These are phyloP conservation scores for Antigone vipio DNA, from an alignment of 2,113 vertebrate species.

Conservation along the genomic window DNA sequence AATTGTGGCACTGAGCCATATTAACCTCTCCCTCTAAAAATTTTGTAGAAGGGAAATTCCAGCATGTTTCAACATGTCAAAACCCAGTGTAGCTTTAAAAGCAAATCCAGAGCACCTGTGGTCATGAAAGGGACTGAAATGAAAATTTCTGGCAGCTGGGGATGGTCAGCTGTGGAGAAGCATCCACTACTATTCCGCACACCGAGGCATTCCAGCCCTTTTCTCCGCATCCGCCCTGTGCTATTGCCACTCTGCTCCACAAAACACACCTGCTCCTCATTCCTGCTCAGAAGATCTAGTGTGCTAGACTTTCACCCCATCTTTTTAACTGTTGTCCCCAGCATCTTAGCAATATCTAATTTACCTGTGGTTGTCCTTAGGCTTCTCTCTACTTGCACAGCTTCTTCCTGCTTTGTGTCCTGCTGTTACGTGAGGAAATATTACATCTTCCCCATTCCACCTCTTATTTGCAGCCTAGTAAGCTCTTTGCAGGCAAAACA, in stretches of 20 bases:
- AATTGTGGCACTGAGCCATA: slow-evolving; percentile 18
- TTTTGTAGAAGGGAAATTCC: slow-evolving; percentile 6
- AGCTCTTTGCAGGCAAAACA: not conserved
- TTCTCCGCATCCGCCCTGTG: not conserved
- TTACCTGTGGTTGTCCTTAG: not conserved
- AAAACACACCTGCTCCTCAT: not conserved
- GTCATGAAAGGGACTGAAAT: not conserved
- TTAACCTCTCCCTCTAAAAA: not conserved
- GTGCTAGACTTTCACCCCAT: not conserved
- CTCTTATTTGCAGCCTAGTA: not conserved
- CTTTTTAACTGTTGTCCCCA: not conserved
- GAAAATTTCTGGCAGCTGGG: not conserved
- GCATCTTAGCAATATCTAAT: not conserved
- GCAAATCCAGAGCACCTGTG: not conserved
- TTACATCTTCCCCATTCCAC: not conserved
- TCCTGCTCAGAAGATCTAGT: not conserved
- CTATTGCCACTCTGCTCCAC: not conserved
- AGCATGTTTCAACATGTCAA: not conserved
- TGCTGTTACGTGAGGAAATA: fast-evolving
- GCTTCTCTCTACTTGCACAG: not conserved
- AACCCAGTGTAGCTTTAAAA: not conserved
- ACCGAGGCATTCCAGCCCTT: not conserved
- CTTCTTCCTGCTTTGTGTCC: not conserved
- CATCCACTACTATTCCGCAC: not conserved
- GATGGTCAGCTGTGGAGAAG: not conserved